A percentile compares a stretch with the other conserved stretches of the same genome.
These are phyloP conservation scores for Belonocnema kinseyi DNA, from an alignment of 1,140 invertebrate species.

Conservation along the genomic window DNA sequence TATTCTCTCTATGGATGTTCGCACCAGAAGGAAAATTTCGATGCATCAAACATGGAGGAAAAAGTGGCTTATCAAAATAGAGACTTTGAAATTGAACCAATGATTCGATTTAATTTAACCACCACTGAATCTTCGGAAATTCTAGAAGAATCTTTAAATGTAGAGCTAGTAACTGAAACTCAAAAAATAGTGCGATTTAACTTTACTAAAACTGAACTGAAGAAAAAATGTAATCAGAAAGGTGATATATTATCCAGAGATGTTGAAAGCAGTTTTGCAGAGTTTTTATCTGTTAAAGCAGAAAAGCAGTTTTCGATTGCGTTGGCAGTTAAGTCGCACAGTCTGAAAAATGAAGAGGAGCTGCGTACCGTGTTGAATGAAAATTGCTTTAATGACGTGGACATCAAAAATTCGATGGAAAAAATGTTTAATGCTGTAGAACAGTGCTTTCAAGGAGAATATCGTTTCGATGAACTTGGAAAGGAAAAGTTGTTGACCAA, in stretches of 20 bases:
- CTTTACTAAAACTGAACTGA: not conserved
- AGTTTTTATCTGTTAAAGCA: not conserved
- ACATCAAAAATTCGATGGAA: not conserved
- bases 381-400: not conserved
- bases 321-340: not conserved
- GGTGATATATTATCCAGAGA: not conserved
- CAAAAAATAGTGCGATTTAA: not conserved
- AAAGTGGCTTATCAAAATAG: not conserved
- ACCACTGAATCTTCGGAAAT: not conserved
- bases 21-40: not conserved
- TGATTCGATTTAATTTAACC: not conserved
- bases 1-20: not conserved
- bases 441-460: not conserved
- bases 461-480: not conserved
- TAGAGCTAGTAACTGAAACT: not conserved
- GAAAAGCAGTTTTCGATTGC: not conserved
- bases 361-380: not conserved
- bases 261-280: not conserved
- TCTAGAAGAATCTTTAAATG: not conserved
- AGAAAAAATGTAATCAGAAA: not conserved
- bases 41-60: not conserved
- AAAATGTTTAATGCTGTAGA: not conserved
- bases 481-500: not conserved
- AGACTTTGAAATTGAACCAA: not conserved
- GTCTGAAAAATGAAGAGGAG: not conserved